Percentiles rank a stretch among this genome's conserved stretches.
These are phyloP conservation scores for Anoura caudifer DNA, from an alignment of 2,113 vertebrate genomes.

Conservation along the genomic window DNA sequence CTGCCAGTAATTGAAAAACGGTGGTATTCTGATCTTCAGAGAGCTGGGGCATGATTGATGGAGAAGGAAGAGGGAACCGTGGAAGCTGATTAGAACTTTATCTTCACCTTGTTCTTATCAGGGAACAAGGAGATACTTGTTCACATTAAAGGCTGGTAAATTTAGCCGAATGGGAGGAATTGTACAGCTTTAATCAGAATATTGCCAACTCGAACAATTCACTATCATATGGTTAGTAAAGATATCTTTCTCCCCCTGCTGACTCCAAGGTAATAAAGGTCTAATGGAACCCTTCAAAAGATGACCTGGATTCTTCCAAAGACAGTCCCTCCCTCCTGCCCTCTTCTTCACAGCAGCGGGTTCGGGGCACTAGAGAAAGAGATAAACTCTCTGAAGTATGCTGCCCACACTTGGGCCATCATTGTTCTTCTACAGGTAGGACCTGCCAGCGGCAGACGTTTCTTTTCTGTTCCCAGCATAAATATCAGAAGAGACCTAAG, in stretches of 20 bases:
- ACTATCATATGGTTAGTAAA: background rate
- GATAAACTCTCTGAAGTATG: background rate
- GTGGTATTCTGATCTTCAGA: background rate
- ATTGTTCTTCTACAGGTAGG: background rate
- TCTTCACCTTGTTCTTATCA: conserved; percentile 68
- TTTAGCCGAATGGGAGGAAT: background rate
- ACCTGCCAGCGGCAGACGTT: background rate
- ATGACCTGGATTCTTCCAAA: conserved; percentile 14
- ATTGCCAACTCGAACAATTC: background rate
- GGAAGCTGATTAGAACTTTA: conserved; percentile 61
- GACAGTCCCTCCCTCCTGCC: background rate
- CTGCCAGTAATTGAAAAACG: conserved; percentile 16
- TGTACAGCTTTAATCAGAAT: conserved; percentile 42
- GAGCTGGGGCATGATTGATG: conserved; percentile 22
- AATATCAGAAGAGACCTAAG: background rate
- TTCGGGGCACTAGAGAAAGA: background rate
- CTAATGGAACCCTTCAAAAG: background rate
- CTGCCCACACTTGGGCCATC: background rate
- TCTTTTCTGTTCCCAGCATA: background rate
- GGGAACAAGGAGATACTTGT: conserved; percentile 51
- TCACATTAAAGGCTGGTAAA: conserved; percentile 47
- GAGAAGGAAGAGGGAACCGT: background rate
- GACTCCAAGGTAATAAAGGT: background rate
- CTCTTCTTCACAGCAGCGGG: background rate
- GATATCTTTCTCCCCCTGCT: background rate